Conservation (phyloP, 30 jellyfish, hydroid and myxozoan genomes). For the Cassiopea xamachana region DNA sequence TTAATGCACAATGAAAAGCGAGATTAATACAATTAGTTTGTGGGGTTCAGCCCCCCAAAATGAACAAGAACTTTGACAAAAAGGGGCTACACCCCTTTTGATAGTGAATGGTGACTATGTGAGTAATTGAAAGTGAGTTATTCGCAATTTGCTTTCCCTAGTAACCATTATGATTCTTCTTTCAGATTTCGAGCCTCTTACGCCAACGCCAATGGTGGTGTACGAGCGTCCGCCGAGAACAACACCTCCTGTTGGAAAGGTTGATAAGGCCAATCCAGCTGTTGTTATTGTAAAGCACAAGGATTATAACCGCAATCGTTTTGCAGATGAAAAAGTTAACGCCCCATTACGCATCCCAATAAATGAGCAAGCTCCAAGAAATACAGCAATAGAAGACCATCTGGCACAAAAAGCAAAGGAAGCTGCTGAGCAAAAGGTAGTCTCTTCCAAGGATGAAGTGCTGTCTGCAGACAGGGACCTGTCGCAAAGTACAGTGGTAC, state of each 20-base stretch:
- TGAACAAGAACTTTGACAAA: too few relatives aligned
- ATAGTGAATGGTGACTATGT: too few relatives aligned
- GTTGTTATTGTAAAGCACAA: slow-evolving; percentile 42
- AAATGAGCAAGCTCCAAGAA: slow-evolving; percentile 31
- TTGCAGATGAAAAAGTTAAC: background rate
- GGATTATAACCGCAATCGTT: slow-evolving; percentile 14
- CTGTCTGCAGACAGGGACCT: background rate
- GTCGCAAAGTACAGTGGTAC: slow-evolving; percentile 37
- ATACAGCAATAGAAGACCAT: slow-evolving; percentile 41
- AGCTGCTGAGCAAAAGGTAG: slow-evolving; percentile 6
- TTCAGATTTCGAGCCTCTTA: slow-evolving; percentile 55
- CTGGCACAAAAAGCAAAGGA: slow-evolving; percentile 37
- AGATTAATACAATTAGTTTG: too few relatives aligned
- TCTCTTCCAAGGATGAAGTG: slow-evolving; percentile 19
- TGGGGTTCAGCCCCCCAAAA: too few relatives aligned
- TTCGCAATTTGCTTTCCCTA: too few relatives aligned
- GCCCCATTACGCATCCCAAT: slow-evolving; percentile 27
- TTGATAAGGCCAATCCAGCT: slow-evolving; percentile 39
- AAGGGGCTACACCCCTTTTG: too few relatives aligned
- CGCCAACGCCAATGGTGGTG: slow-evolving; percentile 68
- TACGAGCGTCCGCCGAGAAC: slow-evolving; percentile 55
- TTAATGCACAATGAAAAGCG: too few relatives aligned
- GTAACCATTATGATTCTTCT: too few relatives aligned
- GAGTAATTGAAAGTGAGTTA: too few relatives aligned
- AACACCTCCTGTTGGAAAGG: slow-evolving; percentile 47